Evolutionary conservation across 2,797 vertebrate genomes (phyloP), one percentile per base, ranked within the genome.

Genomic region (Smutsia temminckii): DNA sequence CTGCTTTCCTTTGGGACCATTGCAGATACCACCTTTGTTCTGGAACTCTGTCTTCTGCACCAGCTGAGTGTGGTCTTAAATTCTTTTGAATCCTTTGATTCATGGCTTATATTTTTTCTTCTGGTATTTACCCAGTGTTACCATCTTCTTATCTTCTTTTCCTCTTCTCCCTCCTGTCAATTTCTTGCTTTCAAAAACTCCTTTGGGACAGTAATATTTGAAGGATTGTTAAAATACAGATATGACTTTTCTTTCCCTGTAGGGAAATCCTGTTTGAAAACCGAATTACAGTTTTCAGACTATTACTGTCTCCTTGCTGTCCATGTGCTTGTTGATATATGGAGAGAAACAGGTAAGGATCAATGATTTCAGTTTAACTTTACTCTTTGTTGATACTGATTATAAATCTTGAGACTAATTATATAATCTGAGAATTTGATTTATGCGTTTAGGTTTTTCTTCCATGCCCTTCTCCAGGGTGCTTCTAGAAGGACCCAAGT

Each of bases 301-400:
- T 99, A 99, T 98, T 99, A 99, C 96, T 99, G 99, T 97, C 99
- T 99, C 89, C 99, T 99, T 98, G 99, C 99, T 12, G 99, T 99
- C 96, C 99, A 99, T n/a, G 98, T 99, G 37, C 99, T 99, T 96
- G 95, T 99, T 6, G 99, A 99, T 98, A 96, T 99, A 66, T 99
- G 99, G 99, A 98, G 97, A 42, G 99, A 99, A 75, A 98, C 99
- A 25, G 99, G 99, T 99, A 98, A 89, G 97, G 72, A 78, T 8
- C 42, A 12, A 8, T 86, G 57, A n/a, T 94, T 91, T 94, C 51
- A 75, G 5, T 66, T 94, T 40, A 91, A n/a, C 21, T 80, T 78
- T 83, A 53, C 8, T 32, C 1, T 80, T 84, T 92, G 55, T 87
- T 92, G 86, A 80, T 84, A 72, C 37, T 95, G 14, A 66, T 93